These are phyloP conservation scores for Apotomis betuletana DNA, from an alignment of 2,888 invertebrate species.

Conservation along the genomic window DNA sequence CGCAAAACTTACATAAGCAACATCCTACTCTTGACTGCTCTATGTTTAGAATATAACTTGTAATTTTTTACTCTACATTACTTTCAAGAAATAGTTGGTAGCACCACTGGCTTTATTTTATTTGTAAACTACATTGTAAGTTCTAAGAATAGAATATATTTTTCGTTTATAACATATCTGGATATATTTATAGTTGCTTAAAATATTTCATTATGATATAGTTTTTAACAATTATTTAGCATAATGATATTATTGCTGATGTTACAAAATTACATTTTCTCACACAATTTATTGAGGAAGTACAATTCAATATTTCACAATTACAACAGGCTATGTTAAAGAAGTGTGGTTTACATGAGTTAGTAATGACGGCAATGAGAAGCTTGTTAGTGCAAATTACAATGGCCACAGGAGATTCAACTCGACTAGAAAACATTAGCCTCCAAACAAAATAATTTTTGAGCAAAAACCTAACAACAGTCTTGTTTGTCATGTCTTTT, in stretches of 20 bases:
- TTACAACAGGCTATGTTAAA: slow-evolving; percentile 29
- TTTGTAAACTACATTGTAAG: slow-evolving; percentile 40
- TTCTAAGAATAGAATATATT: slow-evolving; percentile 16
- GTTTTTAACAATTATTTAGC: slow-evolving; percentile 19
- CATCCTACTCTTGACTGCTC: slow-evolving; percentile 53
- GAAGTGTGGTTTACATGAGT: slow-evolving; percentile 53
- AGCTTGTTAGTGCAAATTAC: slow-evolving; percentile 35
- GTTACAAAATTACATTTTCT: slow-evolving; percentile 25
- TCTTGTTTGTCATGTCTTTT: slow-evolving; percentile 74
- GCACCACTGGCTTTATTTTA: slow-evolving; percentile 52
- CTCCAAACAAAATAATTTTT: slow-evolving; percentile 54
- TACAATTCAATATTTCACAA: slow-evolving; percentile 21
- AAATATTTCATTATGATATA: slow-evolving; percentile 37
- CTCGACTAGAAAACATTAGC: slow-evolving; percentile 65
- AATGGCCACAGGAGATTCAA: slow-evolving; percentile 55
- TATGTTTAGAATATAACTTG: slow-evolving; percentile 53
- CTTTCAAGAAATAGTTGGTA: slow-evolving; percentile 41
- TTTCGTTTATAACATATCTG: slow-evolving; percentile 24
- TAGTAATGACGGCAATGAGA: slow-evolving; percentile 61
- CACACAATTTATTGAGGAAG: slow-evolving; percentile 17
- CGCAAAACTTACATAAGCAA: slow-evolving; percentile 62
- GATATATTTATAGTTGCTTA: slow-evolving; percentile 30
- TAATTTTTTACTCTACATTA: slow-evolving; percentile 42
- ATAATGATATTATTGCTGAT: slow-evolving; percentile 31
- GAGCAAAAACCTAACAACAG: slow-evolving; percentile 57